Evolutionary conservation across 1,140 invertebrate species (phyloP), one percentile per base, ranked within the genome.

Genomic region (Coptotermes formosanus): DNA sequence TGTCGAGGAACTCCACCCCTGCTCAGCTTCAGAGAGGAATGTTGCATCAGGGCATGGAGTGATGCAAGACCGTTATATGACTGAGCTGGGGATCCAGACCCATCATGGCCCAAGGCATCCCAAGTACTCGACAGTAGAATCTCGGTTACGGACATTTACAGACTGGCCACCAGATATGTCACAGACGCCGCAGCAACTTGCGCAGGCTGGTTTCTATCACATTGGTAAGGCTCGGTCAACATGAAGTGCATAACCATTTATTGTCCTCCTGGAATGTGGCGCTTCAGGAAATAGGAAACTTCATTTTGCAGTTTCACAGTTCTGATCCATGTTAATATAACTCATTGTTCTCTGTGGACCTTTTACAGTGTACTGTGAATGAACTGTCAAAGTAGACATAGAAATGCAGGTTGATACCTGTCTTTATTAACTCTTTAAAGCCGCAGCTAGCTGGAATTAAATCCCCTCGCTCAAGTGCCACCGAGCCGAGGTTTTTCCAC

Each of bases 161-260:
- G 90, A 91, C 81, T 96, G 95, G 95, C 94, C 95, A 14, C 90
- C 91, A 32, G 86, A 92, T 52, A 90, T 95, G 59, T 92, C 92
- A 83, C 95, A 95, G 89, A 93, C 92, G 25, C 94, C 95, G 2
- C 92, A 94, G 86, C 90, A 93, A 83, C 90, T 97, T 82, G 94
- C 95, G 3, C 92, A 93, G 86, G 95, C 96, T 87, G 96, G 96
- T 55, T 96, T 97, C 89, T 97, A 94, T 90, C 97, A 96, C 90
- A 91, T 92, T 88, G 94, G 95, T 93, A 90, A 82, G 86, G 14
- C 38, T 38, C 38, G 38, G 38, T 38, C 38, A 38, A 38, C 38
- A 38, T 4, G 4, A 55, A 55, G 0, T 21, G 3, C 52, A 55
- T 16, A 12, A 12, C 3, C 48, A 16, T 48, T 48, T 48, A 16